These are phyloP conservation scores for Entomobrya proxima DNA, from an alignment of 2,888 invertebrate genomes.

Conservation along the genomic window DNA sequence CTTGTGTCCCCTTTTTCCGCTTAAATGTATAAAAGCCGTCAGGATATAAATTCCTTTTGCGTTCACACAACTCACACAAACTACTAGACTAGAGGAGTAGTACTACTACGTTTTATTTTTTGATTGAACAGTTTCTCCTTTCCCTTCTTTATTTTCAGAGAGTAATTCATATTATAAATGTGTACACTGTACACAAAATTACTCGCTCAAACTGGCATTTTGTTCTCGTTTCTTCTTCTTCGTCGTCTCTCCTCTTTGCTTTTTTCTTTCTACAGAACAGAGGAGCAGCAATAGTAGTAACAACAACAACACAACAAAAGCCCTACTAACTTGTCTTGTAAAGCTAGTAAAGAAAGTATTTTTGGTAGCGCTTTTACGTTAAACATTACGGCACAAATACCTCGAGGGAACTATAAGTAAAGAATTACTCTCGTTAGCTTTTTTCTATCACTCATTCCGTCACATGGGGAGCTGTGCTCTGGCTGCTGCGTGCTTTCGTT, in stretches of 20 bases:
- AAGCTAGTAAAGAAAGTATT: neutral
- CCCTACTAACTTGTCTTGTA: neutral
- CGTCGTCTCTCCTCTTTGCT: neutral
- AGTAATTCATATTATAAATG: slow-evolving; percentile 60
- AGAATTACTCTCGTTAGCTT: slow-evolving; percentile 68
- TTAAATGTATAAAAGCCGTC: no score
- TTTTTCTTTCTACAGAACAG: neutral
- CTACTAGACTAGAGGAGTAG: no score
- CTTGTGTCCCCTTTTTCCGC: no score
- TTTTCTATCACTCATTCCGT: slow-evolving; percentile 55
- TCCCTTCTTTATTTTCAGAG: slow-evolving; percentile 31
- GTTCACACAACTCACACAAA: no score
- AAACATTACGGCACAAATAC: slow-evolving; percentile 65
- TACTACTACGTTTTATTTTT: no score
- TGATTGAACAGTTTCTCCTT: slow-evolving; percentile 26
- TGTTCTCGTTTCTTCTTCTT: neutral
- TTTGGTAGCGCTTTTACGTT: slow-evolving; percentile 41
- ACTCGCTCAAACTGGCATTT: slow-evolving; percentile 25
- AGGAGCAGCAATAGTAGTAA: no score
- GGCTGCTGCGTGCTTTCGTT: slow-evolving; percentile 26
- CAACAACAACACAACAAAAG: neutral
- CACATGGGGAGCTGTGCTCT: slow-evolving; percentile 28
- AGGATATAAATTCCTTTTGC: no score
- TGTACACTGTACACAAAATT: slow-evolving; percentile 32
- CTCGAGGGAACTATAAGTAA: slow-evolving; percentile 67